Evolutionary conservation across 2,888 invertebrate species (phyloP).

Genomic region (Andrena minutula): DNA sequence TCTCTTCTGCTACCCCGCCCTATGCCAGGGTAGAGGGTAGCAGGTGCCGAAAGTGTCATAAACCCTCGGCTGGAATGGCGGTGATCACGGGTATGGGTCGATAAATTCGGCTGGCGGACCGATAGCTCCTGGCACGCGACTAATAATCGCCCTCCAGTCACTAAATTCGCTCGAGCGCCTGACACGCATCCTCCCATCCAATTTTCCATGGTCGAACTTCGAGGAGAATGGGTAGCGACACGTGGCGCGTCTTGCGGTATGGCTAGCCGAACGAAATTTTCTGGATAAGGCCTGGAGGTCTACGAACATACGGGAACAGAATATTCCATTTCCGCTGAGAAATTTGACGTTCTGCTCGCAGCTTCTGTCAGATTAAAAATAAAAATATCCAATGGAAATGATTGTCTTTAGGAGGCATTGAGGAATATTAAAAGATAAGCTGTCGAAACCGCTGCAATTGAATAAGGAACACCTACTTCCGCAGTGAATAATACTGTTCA

Average conservation of each 20-base stretch:
- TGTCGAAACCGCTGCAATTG: background rate
- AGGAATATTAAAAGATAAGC: background rate
- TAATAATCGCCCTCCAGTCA: conserved; percentile 50
- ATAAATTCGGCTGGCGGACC: conserved; percentile 55
- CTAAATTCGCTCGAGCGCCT: conserved; percentile 36
- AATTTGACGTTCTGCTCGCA: background rate
- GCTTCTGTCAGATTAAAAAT: background rate
- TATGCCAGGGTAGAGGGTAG: conserved; percentile 34
- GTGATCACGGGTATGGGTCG: conserved; percentile 52
- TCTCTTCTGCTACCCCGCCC: conserved; percentile 15
- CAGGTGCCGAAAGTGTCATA: conserved; percentile 70
- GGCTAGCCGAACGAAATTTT: background rate
- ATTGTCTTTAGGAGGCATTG: background rate
- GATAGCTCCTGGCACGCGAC: conserved; percentile 32
- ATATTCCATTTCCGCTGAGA: background rate
- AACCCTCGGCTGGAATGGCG: conserved; percentile 41
- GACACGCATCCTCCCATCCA: conserved; percentile 3
- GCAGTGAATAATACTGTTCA: conserved; percentile 4
- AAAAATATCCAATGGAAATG: background rate
- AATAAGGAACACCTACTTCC: too few species aligned
- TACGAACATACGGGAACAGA: background rate
- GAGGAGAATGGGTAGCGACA: background rate
- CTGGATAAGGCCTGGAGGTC: background rate
- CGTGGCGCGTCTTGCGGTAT: conserved; percentile 7
- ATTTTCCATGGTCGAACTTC: conserved; percentile 31